Evolutionary conservation across 1,140 invertebrate species (phyloP).

Genomic region (Drosophila mayri): DNA sequence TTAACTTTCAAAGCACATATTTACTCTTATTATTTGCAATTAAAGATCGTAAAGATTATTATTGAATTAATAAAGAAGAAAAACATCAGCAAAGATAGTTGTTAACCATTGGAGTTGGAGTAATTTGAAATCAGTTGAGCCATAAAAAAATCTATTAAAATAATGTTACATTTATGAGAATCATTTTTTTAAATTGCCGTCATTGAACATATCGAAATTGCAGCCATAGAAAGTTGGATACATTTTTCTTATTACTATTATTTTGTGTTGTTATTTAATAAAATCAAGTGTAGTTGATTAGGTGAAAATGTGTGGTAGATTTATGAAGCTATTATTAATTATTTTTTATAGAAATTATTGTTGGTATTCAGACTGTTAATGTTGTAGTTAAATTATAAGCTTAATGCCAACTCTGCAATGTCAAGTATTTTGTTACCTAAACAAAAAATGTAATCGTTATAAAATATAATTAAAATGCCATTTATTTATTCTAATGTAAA

Average conservation of each 20-base stretch:
- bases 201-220: not conserved
- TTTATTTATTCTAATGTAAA: not conserved
- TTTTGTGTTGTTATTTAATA: not conserved
- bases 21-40: no score
- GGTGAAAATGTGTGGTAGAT: not conserved
- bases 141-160: not conserved
- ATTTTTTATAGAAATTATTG: not conserved
- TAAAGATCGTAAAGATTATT: not conserved
- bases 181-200: not conserved
- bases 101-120: not conserved
- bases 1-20: not conserved
- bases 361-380: not conserved
- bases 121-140: not conserved
- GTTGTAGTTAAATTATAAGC: not conserved
- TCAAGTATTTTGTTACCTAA: no score
- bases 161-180: conserved; percentile 5
- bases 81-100: no score
- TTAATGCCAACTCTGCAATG: not conserved
- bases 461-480: not conserved
- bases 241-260: conserved; percentile 2
- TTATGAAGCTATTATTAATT: not conserved
- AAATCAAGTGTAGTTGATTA: not conserved
- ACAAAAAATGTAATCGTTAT: no score
- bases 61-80: not conserved
- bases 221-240: not conserved